A percentile compares a stretch with the other conserved stretches of the same genome.
Evolutionary conservation across 2,888 invertebrate genomes (phyloP).

Genomic region (Dasypolia templi): DNA sequence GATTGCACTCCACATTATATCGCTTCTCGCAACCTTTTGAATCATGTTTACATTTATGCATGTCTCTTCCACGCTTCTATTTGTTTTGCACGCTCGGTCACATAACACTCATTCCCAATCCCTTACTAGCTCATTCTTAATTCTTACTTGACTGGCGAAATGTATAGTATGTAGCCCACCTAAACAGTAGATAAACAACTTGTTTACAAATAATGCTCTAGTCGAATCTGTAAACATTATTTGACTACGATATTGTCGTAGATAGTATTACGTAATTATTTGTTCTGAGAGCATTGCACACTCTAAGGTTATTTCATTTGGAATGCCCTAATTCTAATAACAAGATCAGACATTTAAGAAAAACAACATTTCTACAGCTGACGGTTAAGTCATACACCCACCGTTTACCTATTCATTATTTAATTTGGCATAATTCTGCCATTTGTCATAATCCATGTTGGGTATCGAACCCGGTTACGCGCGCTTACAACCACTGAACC

Average conservation of each 20-base stretch:
- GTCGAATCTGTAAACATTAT: conserved; percentile 46
- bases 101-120: conserved; percentile 25
- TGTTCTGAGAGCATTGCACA: background rate
- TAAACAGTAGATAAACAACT: conserved; percentile 40
- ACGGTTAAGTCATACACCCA: background rate
- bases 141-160: conserved; percentile 21
- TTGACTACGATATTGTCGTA: conserved; percentile 7
- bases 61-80: conserved; percentile 51
- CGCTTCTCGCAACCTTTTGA: conserved; percentile 78
- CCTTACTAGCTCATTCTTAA: conserved; percentile 11
- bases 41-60: conserved; percentile 68
- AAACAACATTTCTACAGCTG: conserved; percentile 1
- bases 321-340: conserved; percentile 6
- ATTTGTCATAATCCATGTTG: background rate
- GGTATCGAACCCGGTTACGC: conserved; percentile 34
- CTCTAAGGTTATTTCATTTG: background rate
- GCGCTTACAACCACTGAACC: conserved; percentile 12
- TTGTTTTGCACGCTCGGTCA: conserved; percentile 36
- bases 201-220: conserved; percentile 57
- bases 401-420: conserved; percentile 8
- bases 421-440: background rate
- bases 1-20: conserved; percentile 70
- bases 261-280: conserved; percentile 32
- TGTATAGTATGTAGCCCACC: conserved; percentile 12
- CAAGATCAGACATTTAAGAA: background rate